Base-by-base conservation (phyloP, 64 coral and sea anemone species). In the Montipora capricornis region DNA sequence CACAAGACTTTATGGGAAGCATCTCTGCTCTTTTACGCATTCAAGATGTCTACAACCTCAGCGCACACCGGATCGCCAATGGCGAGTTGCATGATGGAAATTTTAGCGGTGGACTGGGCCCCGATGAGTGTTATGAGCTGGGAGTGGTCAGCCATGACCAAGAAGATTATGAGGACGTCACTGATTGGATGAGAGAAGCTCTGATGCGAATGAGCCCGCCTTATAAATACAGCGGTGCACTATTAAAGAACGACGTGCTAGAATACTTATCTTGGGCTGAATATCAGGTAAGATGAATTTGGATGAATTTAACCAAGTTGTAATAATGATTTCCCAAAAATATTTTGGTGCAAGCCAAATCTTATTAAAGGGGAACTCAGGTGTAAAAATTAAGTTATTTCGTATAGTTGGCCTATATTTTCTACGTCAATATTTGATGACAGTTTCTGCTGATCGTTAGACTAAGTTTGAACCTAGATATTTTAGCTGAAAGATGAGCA, bases 181-280 rank as follows among this genome's bases (percentile, higher is more conserved):
- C 87, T 12, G 75, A 87, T 13, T 99, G 98, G 98, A 90, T 99
- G 89, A 48, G 52, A 4, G 98, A 99, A 79, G 67, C 88, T 19
- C 77, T 99, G 17, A 99, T 59, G 51, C 87, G 90, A 20, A 89
- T 92, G 68, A 92, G 94, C 19, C 73, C 89, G 15, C 95, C 94
- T 0, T 92, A 90, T 60, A 75, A 92, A 44, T 98, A 98, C 74
- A 80, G 89, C 19, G 89, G 98, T 70, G 88, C 91, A 57, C 55
- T 99, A 2, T 57, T 49, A 67, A 90, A 90, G 17, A 73, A 15
- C 22, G 92, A 96, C 8, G 75, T 96, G 19, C 74, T 96, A 7
- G 98, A 99, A 80, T 99, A 90, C 77, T 74, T 99, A 66, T 80
- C 98, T 7, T 99, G 98, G 98, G 83, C 95, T 4, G 95, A 99